Base-by-base conservation (phyloP, 1,140 invertebrate species). In the Agrilus planipennis region DNA sequence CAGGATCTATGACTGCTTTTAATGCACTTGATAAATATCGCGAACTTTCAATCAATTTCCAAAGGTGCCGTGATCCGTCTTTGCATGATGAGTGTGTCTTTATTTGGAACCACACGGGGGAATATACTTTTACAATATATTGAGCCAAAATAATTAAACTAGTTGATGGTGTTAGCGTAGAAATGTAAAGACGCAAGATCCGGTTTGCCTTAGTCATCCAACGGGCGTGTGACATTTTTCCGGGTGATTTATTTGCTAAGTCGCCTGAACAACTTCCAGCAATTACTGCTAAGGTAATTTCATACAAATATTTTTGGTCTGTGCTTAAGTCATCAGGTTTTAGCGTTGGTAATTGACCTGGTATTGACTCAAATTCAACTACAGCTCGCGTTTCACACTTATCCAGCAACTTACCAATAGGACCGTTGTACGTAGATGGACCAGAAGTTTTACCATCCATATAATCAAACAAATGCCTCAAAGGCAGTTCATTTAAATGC, bases 401-500 rank as follows among this genome's bases (percentile, higher is more conserved):
- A 22, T 44, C 12, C 15, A 58, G 41, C 16, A 40, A 17, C 42
- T 46, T 41, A 22, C 53, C 51, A 19, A 58, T 51, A 34, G 44
- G 42, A 15, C 54, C 53, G 29, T 37, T 38, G 46, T 45, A 54
- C 16, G 41, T 35, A 7, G 37, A 38, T 12, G 56, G 54, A 15
- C 54, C 52, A 7, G 45, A 45, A 35, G 50, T 55, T 42, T 22
- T 21, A 6, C 53, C 52, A 51, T 60, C 49, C 16, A 54, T 31
- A 39, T 45, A 19, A 41, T 51, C 29, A 36, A 58, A 53, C 19
- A 60, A 42, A 38, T 59, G 50, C 18, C 55, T 31, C 11, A 59
- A 44, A 18, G 45, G 48, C 16, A 58, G 36, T 19, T 41, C 39
- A 34, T 21, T 41, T 23, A 20, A 11, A 34, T 41, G 39, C 14